These are phyloP conservation scores for Esox niger DNA, from an alignment of 2,113 vertebrate genomes.

Conservation along the genomic window DNA sequence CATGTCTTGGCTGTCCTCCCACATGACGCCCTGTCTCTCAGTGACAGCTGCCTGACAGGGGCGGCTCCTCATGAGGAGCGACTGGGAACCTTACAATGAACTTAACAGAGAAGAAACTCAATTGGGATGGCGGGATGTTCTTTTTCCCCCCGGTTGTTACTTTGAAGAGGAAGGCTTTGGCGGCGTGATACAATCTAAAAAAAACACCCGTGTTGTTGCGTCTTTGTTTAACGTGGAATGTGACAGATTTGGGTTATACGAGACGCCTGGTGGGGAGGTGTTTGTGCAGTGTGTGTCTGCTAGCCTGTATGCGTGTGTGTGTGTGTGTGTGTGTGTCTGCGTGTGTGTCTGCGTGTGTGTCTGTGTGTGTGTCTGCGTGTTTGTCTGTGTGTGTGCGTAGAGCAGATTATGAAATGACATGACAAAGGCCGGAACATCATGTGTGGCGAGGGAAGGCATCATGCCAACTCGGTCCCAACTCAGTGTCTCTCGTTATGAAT, in stretches of 20 bases:
- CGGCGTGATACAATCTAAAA: conserved; percentile 14
- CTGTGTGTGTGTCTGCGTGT: too few species aligned
- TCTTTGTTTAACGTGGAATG: conserved; percentile 35
- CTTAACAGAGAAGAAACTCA: background rate
- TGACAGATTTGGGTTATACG: conserved; percentile 49
- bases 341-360: too few species aligned
- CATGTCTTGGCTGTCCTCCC: background rate
- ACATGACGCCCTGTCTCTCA: background rate
- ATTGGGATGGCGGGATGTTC: background rate
- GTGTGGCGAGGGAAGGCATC: conserved; percentile 12
- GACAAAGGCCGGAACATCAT: conserved; percentile 10
- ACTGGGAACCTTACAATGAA: background rate
- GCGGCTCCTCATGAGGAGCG: background rate
- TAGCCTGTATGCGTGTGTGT: background rate
- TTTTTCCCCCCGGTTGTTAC: conserved; percentile 23
- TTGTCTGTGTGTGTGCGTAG: background rate
- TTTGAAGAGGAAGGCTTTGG: conserved; percentile 14
- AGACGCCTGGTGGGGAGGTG: conserved; percentile 27
- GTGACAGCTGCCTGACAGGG: background rate
- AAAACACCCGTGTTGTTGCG: conserved; percentile 25
- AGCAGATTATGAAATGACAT: conserved; percentile 31
- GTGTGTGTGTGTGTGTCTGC: background rate
- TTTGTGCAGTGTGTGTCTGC: background rate
- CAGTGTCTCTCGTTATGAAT: conserved; percentile 42
- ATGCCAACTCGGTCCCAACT: conserved; percentile 21